These are phyloP conservation scores for Idaea aversata DNA, from an alignment of 2,888 invertebrate genomes.

Conservation along the genomic window DNA sequence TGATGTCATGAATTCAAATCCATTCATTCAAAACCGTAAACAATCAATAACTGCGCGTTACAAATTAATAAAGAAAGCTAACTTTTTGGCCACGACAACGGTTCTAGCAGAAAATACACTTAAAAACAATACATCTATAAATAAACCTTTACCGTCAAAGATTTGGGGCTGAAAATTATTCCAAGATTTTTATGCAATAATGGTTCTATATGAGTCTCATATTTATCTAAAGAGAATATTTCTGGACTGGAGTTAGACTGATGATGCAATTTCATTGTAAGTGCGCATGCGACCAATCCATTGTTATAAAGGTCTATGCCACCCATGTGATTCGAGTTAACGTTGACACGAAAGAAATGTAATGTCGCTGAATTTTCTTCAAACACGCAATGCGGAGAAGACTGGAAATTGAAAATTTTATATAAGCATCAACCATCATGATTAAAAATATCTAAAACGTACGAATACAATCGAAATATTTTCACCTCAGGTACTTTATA, in stretches of 20 bases:
- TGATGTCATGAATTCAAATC: not conserved
- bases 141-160: constrained; percentile 48
- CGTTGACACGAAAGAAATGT: constrained; percentile 65
- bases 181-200: constrained; percentile 62
- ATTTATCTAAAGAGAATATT: constrained; percentile 68
- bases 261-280: constrained; percentile 62
- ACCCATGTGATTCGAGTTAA: constrained; percentile 55
- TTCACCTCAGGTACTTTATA: constrained; percentile 72
- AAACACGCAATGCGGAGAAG: constrained; percentile 69
- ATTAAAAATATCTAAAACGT: not conserved
- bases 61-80: no score
- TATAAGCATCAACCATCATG: not conserved
- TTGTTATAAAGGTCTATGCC: constrained; percentile 67
- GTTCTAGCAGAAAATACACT: not conserved
- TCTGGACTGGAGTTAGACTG: constrained; percentile 53
- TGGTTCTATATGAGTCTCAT: constrained; percentile 66
- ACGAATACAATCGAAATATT: not conserved
- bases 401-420: constrained; percentile 46
- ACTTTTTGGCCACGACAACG: no score
- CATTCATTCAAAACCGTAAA: no score
- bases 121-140: not conserved
- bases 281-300: constrained; percentile 64
- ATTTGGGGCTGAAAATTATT: constrained; percentile 65
- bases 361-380: constrained; percentile 67
- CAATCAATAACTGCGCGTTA: no score